Evolutionary conservation across 2,888 invertebrate species (phyloP), one percentile per base, ranked within the genome.

Genomic region (Cerastis leucographa): DNA sequence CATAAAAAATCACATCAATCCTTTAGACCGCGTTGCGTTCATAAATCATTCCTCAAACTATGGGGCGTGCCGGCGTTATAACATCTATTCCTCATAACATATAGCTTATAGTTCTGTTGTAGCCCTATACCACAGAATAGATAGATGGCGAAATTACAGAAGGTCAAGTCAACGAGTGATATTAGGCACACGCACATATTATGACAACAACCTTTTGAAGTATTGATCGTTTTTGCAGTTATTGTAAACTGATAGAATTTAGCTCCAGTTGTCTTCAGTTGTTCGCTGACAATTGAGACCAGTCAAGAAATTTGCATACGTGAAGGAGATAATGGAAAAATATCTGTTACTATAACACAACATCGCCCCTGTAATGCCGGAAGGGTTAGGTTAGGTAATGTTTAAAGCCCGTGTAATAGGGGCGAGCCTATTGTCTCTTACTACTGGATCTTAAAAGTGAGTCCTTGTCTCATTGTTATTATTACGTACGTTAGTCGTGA

Each of bases 41-140:
- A 83, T 83, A 84, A 80, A 83, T 83, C 84, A 83, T 84, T 69
- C 46, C 25, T 25, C 49, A 65, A 83, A 84, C 84, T 80, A 70
- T 51, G 29, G 42, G 82, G 82, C 66, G 80, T 72, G 66, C 46
- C 80, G 46, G 22, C 49, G 62, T 70, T 66, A 78, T 76, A 83
- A 69, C 71, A 80, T 67, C 69, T 56, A 80, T 74, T 80, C 56
- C 74, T 79, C 67, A 64, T 74, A 75, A 62, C 56, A 46, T 71
- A 83, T 49, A 83, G 49, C 64, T 69, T 69, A 75, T 75, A 80
- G 71, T 66, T 74, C 59, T 78, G 56, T 64, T 79, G 75, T 68
- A 83, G 61, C 68, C 73, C 56, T 66, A 42, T 42, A 64, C 29
- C 64, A 79, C n/a, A 17, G 54, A 78, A 19, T 62, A 40, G n/a